phyloP scores from a whole-genome alignment of 2,797 vertebrate species.

The Malacoctenus gilli region DNA sequence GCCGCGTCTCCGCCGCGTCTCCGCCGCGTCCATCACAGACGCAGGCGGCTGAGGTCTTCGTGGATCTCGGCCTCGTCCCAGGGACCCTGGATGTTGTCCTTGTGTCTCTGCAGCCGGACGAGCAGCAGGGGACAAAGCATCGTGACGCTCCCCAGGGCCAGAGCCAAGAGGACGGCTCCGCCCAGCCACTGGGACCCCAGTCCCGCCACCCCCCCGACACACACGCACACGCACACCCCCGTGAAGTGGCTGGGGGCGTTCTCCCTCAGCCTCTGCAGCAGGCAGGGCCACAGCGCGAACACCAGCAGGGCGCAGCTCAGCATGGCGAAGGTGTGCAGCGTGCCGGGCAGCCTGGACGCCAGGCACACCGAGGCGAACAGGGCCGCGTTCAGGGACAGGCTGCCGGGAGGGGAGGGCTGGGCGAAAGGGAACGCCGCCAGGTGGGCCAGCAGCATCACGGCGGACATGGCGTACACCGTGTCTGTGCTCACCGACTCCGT shows the following conservation, averaged over 20 bases:
- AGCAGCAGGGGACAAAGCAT: constrained; percentile 91
- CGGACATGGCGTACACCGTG: constrained; percentile 96
- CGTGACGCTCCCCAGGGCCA: constrained; percentile 84
- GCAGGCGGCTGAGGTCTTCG: constrained; percentile 90
- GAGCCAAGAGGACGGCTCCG: constrained; percentile 85
- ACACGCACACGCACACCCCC: constrained; percentile 84
- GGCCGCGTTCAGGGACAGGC: constrained; percentile 95
- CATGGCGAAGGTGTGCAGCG: constrained; percentile 93
- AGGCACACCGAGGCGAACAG: constrained; percentile 96
- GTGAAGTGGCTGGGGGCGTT: constrained; percentile 80
- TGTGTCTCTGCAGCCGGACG: constrained; percentile 90
- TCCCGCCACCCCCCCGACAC: constrained; percentile 80
- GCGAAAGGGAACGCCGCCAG: constrained; percentile 91
- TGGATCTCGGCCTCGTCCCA: constrained; percentile 99
- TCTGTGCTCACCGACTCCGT: constrained; percentile 97
- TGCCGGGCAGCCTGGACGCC: constrained; percentile 90
- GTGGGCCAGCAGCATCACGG: constrained; percentile 95
- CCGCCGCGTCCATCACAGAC: too few relatives aligned
- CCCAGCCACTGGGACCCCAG: constrained; percentile 83
- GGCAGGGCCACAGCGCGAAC: constrained; percentile 95
- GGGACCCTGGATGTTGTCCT: constrained; percentile 97
- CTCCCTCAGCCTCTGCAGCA: constrained; percentile 90
- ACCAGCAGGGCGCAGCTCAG: constrained; percentile 94
- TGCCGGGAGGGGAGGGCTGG: constrained; percentile 87
- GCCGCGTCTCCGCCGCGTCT: too few relatives aligned